Evolutionary conservation across 2,113 vertebrate species (phyloP).

Genomic region (Himantopus leucocephalus): DNA sequence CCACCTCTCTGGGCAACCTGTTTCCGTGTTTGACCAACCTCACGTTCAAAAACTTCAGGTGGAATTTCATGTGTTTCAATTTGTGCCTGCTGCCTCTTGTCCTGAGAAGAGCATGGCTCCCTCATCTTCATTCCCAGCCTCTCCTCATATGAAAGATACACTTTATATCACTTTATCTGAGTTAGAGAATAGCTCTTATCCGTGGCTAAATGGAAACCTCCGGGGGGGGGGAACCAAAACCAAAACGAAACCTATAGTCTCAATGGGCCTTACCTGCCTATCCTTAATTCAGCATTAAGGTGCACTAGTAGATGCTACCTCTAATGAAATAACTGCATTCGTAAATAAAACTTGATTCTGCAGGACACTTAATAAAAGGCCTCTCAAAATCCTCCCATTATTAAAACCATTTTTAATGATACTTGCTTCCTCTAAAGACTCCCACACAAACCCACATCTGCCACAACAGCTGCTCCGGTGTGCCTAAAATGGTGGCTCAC

Average conservation of each 20-base stretch:
- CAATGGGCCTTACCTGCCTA: neutral
- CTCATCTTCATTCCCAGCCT: neutral
- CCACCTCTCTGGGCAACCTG: neutral
- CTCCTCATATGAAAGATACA: neutral
- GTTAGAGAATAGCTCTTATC: neutral
- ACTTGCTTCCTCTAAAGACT: neutral
- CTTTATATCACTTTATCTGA: neutral
- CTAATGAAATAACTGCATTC: neutral
- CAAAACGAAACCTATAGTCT: neutral
- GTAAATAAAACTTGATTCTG: neutral
- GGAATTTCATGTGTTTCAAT: neutral
- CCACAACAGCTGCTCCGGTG: neutral
- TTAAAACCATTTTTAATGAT: neutral
- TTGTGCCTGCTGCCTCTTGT: neutral
- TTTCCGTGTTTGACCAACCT: neutral
- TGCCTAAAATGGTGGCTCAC: neutral
- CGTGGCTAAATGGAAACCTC: neutral
- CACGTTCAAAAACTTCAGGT: neutral
- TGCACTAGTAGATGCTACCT: neutral
- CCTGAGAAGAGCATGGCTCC: neutral
- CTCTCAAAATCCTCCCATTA: neutral
- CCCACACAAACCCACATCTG: neutral
- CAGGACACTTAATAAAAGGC: neutral
- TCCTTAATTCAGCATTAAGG: neutral
- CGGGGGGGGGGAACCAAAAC: neutral